A percentile compares a stretch with the other conserved stretches of the same genome.
Evolutionary conservation across 2,888 invertebrate species (phyloP).

Genomic region (Oasisia sp.): DNA sequence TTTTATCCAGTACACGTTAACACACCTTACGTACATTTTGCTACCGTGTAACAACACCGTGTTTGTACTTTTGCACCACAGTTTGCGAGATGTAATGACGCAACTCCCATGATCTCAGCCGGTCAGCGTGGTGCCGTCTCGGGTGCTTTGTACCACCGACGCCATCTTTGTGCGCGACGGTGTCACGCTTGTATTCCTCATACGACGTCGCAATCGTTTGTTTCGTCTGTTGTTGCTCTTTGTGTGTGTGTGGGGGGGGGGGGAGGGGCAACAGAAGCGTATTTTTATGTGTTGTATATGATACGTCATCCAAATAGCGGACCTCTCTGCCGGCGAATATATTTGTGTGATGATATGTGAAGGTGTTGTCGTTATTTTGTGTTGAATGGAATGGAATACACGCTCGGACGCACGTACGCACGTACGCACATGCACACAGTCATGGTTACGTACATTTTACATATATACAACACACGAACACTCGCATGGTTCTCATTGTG

Average conservation of each 20-base stretch:
- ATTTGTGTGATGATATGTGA: background rate
- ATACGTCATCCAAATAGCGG: background rate
- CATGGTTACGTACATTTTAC: no score
- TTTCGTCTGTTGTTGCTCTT: background rate
- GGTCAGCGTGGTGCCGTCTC: background rate
- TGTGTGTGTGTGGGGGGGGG: background rate
- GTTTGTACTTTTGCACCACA: background rate
- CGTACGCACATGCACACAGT: background rate
- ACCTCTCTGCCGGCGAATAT: background rate
- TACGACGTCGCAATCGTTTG: background rate
- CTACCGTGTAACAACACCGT: background rate
- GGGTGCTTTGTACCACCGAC: background rate
- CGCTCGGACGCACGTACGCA: background rate
- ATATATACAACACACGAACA: no score
- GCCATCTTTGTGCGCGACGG: background rate
- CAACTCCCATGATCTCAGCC: background rate
- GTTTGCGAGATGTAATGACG: background rate
- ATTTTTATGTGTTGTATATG: background rate
- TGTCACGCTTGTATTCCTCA: background rate
- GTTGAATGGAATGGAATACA: background rate
- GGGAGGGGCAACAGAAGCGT: background rate
- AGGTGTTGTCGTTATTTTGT: background rate
- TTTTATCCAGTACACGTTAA: background rate
- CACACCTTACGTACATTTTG: background rate
- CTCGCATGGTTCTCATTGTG: no score